Base-by-base conservation (phyloP, 2,113 vertebrate genomes). In the Dolichotis patagonum region DNA sequence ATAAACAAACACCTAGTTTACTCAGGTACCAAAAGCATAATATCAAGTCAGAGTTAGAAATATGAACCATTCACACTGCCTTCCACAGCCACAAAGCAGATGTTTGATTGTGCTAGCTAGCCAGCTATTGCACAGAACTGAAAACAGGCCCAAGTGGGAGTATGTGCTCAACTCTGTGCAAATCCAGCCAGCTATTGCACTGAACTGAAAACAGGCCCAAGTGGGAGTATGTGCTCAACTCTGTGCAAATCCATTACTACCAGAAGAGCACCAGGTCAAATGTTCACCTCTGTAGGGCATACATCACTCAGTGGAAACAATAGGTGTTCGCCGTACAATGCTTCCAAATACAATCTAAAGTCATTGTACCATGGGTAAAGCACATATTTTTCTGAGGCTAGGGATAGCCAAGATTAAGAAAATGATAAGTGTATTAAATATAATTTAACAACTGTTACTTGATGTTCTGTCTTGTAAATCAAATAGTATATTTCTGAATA, bases 271-370 rank as follows among this genome's bases (percentile, higher is more conserved):
- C 28, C 3, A 22, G 78, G 93, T 97, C 93, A 96, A 81, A 88
- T 90, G 90, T 38, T 82, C 96, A 88, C 38, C 69, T 96, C 73
- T 77, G 38, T 3, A 84, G 73, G 56, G 62, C 86, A 82, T 1
- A 81, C 35, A 65, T 77, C 95, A 67, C 87, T 96, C 95, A 95
- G 7, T 24, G 80, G 58, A 93, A 93, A 97, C 93, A 88, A 97
- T 82, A 92, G 89, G 63, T 87, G n/a, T 81, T 95, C 89, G 88
- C 91, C 82, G 67, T 46, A 54, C 80, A 85, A 5, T 14, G 73
- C 67, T 93, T 93, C 73, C 91, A 96, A 90, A 88, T 32, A 58
- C 28, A 75, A 46, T 77, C 56, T 49, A 90, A 96, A 84, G 46
- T 46, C 82, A 71, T 35, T 24, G 32, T 58, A 60, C 78, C 67